These are phyloP conservation scores for Cochlearius cochlearius DNA, from an alignment of 2,113 vertebrate species.

Conservation along the genomic window DNA sequence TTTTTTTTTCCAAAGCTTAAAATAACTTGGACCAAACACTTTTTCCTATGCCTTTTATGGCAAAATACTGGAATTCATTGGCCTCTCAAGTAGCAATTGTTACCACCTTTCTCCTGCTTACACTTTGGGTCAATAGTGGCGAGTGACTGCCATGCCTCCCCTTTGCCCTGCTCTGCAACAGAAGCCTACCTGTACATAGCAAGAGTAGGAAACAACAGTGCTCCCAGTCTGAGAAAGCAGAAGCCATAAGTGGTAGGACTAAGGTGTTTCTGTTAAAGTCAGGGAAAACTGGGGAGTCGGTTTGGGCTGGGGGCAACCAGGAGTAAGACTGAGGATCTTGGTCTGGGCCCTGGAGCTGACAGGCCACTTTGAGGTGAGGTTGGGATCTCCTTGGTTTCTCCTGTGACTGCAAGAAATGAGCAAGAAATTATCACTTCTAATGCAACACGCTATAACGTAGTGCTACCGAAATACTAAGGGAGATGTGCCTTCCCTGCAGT, in stretches of 20 bases:
- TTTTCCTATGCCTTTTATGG: neutral
- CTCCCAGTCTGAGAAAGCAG: neutral
- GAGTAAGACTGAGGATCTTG: neutral
- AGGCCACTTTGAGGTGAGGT: neutral
- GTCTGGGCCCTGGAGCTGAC: neutral
- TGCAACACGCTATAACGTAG: fast-evolving
- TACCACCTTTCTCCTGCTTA: neutral
- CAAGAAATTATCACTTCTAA: neutral
- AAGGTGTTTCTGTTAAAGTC: neutral
- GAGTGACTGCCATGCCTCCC: neutral
- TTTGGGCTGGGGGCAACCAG: neutral
- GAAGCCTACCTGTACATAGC: neutral
- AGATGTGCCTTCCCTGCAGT: neutral
- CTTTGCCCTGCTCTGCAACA: neutral
- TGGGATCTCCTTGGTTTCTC: neutral
- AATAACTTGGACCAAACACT: neutral
- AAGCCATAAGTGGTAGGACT: neutral
- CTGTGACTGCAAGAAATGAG: neutral
- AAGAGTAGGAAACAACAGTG: neutral
- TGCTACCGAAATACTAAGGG: neutral
- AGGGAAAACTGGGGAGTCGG: neutral
- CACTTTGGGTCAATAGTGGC: neutral
- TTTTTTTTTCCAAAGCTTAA: neutral
- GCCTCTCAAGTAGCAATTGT: neutral
- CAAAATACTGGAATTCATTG: neutral